Evolutionary conservation across 1,140 invertebrate genomes (phyloP).

Genomic region (Caenorhabditis brenneri): DNA sequence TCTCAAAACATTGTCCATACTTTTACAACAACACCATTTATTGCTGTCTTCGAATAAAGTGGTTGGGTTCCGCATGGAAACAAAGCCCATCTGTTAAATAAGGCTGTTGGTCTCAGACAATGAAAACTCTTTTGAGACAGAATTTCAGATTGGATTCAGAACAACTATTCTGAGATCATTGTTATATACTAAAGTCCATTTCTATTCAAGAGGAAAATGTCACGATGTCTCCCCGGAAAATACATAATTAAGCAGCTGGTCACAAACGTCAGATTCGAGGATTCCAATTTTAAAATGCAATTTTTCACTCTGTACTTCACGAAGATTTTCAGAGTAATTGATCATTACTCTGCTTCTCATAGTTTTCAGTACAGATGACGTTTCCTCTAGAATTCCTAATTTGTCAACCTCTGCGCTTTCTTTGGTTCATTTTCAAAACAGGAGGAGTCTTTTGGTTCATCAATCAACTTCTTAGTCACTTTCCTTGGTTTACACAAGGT

Average conservation of each 20-base stretch:
- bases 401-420: not conserved
- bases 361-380: not conserved
- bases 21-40: not conserved
- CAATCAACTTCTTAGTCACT: not conserved
- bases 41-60: constrained; percentile 35
- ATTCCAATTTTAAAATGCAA: not conserved
- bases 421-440: not conserved
- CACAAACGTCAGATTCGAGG: not conserved
- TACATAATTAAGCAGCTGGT: not conserved
- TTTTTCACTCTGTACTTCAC: not conserved
- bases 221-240: not conserved
- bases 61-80: constrained; percentile 37
- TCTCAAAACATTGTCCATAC: not conserved
- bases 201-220: not conserved
- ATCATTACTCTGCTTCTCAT: not conserved
- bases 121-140: too few species aligned
- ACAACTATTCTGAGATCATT: not conserved
- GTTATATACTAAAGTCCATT: not conserved
- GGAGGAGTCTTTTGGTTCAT: not conserved
- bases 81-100: constrained; percentile 29
- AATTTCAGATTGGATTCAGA: not conserved
- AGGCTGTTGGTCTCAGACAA: not conserved
- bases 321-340: not conserved
- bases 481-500: not conserved
- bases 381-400: not conserved